phyloP scores from a whole-genome alignment of 2,888 invertebrate species.

The Aspidiotus rigidus region DNA sequence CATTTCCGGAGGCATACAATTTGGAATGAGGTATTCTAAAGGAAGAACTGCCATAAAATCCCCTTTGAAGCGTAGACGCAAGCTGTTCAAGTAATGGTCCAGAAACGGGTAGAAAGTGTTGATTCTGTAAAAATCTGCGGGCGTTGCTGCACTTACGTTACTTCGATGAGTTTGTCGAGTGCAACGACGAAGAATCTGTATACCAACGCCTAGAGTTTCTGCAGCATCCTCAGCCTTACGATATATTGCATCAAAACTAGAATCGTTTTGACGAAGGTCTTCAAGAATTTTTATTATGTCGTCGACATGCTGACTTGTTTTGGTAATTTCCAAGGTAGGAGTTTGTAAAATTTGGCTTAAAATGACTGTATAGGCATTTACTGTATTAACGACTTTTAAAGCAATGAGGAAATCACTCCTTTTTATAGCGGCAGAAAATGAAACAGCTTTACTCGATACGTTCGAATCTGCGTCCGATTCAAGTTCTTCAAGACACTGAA shows the following conservation, averaged over 20 bases:
- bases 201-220: neutral
- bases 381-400: constrained; percentile 1
- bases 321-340: neutral
- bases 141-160: too few species aligned
- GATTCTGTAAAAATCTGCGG: too few species aligned
- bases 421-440: neutral
- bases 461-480: neutral
- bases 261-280: neutral
- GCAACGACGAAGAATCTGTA: constrained; percentile 7
- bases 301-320: neutral
- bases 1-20: too few species aligned
- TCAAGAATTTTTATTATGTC: neutral
- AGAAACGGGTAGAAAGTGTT: too few species aligned
- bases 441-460: constrained; percentile 6
- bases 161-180: neutral
- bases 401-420: constrained; percentile 7
- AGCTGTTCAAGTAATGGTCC: too few species aligned
- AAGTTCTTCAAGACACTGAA: neutral
- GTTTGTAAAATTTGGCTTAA: neutral
- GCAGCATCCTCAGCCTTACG: neutral
- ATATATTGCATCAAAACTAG: neutral
- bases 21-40: too few species aligned
- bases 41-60: too few species aligned
- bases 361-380: neutral
- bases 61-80: too few species aligned